phyloP scores from a whole-genome alignment of 2,888 invertebrate genomes.

The Dascillus cervinus region DNA sequence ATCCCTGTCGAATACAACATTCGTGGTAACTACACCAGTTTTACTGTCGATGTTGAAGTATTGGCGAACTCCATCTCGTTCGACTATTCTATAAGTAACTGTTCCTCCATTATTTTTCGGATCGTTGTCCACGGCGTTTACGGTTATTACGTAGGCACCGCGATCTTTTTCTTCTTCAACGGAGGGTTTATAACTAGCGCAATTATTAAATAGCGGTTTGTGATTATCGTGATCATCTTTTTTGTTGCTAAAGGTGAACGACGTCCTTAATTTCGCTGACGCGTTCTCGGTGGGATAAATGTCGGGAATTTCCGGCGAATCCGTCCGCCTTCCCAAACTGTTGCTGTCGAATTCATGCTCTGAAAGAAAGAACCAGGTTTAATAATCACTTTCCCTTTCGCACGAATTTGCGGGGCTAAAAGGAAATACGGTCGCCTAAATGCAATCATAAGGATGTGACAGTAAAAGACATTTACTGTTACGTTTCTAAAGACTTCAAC shows the following conservation, averaged over 20 bases:
- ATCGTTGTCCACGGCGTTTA: conserved; percentile 60
- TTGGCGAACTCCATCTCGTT: conserved; percentile 62
- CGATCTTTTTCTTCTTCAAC: conserved; percentile 66
- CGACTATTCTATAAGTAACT: conserved; percentile 76
- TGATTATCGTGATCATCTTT: conserved; percentile 53
- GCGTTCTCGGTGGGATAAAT: too few relatives aligned
- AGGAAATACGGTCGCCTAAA: too few relatives aligned
- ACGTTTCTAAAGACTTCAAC: too few relatives aligned
- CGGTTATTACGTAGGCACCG: conserved; percentile 58
- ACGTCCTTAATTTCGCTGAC: too few relatives aligned
- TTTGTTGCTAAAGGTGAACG: neutral
- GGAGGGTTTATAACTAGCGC: conserved; percentile 70
- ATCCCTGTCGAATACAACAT: conserved; percentile 77
- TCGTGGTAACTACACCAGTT: conserved; percentile 71
- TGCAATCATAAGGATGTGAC: too few relatives aligned
- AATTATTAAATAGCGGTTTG: conserved; percentile 81
- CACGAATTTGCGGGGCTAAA: neutral
- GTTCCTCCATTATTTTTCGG: conserved; percentile 68
- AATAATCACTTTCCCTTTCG: too few relatives aligned
- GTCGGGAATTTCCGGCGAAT: too few relatives aligned
- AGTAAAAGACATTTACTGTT: too few relatives aligned
- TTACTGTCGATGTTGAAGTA: conserved; percentile 72
- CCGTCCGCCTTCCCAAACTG: too few relatives aligned
- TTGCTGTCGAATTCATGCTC: too few relatives aligned
- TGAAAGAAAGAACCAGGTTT: too few relatives aligned